Conservation (phyloP, 2,888 invertebrate genomes). For the Rugalucina vietnamica region DNA sequence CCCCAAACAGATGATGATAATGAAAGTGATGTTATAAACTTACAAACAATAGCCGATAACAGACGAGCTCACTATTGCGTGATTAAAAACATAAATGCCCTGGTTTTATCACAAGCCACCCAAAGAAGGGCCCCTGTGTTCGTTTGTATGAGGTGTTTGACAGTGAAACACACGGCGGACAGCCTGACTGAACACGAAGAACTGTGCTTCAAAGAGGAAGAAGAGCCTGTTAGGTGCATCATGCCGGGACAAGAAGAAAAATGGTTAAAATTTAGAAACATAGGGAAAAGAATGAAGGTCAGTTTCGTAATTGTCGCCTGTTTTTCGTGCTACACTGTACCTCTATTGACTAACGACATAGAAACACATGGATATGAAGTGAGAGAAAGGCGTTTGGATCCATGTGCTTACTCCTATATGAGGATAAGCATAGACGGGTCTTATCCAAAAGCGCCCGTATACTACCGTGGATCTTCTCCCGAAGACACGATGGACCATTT, state of each 20-base stretch:
- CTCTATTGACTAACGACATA: background rate
- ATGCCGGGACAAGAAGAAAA: constrained; percentile 3
- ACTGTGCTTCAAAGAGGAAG: constrained; percentile 11
- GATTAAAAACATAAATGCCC: background rate
- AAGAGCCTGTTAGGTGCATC: background rate
- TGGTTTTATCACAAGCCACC: background rate
- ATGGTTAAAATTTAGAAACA: constrained; percentile 3
- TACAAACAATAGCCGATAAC: background rate
- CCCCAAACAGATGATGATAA: background rate
- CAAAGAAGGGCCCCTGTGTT: background rate
- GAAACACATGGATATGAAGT: background rate
- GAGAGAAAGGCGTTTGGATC: background rate
- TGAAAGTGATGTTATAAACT: background rate
- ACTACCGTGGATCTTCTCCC: background rate
- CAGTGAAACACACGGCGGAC: background rate
- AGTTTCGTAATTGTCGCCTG: constrained; percentile 10
- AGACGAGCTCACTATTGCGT: constrained; percentile 5
- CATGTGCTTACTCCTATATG: background rate
- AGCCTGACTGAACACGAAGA: constrained; percentile 3
- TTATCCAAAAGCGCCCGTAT: background rate
- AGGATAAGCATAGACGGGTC: background rate
- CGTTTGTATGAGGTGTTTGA: constrained; percentile 22
- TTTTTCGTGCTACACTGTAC: background rate
- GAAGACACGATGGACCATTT: constrained; percentile 2
- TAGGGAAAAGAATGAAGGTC: constrained; percentile 1